Base-by-base conservation (phyloP, 2,113 vertebrate species). In the Chaetura pelagica region DNA sequence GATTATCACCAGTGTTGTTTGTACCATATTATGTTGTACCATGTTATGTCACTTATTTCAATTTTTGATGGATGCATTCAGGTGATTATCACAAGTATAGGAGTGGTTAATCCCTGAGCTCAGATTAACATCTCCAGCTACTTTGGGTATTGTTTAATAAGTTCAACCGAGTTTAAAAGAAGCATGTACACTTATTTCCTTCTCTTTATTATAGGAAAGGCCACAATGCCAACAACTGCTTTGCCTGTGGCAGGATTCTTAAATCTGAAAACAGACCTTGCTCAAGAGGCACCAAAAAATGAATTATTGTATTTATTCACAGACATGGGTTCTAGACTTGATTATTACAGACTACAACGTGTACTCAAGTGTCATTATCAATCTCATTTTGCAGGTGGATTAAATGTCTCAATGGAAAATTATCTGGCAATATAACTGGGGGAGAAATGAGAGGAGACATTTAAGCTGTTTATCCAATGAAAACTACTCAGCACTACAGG, bases 121-220 rank as follows among this genome's bases (percentile, higher is more conserved):
- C 40, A 42, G 40, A 38, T 38, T 38, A 59, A 46, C 12, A 75
- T 5, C 61, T 85, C 71, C 42, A 83, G 57, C 32, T 67, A 30
- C 23, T 62, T 32, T 32, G 32, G 55, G 48, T 57, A 71, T 7
- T 52, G n/a, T 42, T 42, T 4, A 92, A 23, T 9, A 85, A 59
- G 40, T 35, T 68, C 23, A 74, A 30, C 6, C 4, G 1, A 3
- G 1, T 48, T 38, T 12, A 24, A 84, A n/a, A 55, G 38, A 18
- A 58, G 18, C 15, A 38, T 0, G 8, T 12, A 52, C 7, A 34
- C 8, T 64, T 57, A 69, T 9, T 69, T 6, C 13, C 46, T 58
- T 74, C 0, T 0, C 17, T 81, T 64, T 34, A 29, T 24, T 44
- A 44, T 1, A 51, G 18, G 22, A 48, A 54, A 49, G n/a, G 35